Evolutionary conservation across 2,797 vertebrate genomes (phyloP), one percentile per base, ranked within the genome.

Genomic region (Enteromius treurensis): DNA sequence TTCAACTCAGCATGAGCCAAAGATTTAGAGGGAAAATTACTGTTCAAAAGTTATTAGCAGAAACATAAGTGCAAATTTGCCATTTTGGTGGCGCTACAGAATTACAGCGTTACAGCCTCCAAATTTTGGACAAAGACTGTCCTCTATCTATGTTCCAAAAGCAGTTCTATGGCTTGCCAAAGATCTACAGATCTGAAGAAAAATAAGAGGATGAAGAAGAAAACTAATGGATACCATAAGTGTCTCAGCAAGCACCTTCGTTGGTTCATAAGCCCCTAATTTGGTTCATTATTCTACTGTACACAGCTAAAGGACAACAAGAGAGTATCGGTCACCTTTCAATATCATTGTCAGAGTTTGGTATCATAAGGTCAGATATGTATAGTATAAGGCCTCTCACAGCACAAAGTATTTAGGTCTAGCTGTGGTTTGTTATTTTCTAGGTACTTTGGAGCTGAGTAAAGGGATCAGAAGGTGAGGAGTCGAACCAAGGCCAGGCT

Each of bases 401-500:
- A 45, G 65, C 32, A 23, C 19, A 8, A 68, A 58, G 53, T 70
- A 70, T 83, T 71, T 71, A 71, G 75, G 82, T 83, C 53, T 69
- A 21, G 26, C 51, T 83, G 4, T 37, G 75, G 53, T 83, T 83
- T 83, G 53, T 83, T 78, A 69, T 77, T 26, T 83, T 83, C 65
- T 60, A 77, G 74, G 51, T 77, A 70, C 84, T 83, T 86, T 77
- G 75, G 65, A 78, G 65, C 86, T 92, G 94, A 93, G 92, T 94
- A 93, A 90, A 86, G 89, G 89, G 96, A 96, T 95, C 95, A 96
- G 84, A 90, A 96, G 96, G 96, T 97, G 96, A 97, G 96, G 95
- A 96, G 96, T 97, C 96, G 94, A 89, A 92, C 94, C 94, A 96
- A 96, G 97, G 97, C 96, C 96, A 97, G 93, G 92, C 93, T 99